Conservation (phyloP, 2,797 vertebrate genomes). For the Gouania willdenowi region DNA sequence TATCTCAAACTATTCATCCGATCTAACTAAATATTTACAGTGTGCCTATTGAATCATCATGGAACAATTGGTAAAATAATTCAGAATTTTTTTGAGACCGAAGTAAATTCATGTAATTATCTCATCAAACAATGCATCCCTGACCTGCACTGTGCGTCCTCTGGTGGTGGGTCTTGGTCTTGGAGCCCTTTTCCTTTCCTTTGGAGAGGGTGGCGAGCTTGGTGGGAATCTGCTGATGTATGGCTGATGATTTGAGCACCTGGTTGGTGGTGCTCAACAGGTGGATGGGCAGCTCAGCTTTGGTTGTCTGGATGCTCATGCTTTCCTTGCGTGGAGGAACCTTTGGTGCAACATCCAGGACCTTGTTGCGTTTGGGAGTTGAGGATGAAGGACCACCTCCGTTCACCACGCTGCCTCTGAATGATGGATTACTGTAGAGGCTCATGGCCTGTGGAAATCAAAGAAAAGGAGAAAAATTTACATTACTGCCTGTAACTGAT, state of each 20-base stretch:
- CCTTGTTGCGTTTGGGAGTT: slow-evolving; percentile 27
- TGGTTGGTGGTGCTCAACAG: slow-evolving; percentile 89
- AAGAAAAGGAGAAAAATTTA: no score
- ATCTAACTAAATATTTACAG: no score
- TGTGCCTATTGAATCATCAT: no score
- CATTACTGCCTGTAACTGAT: no score
- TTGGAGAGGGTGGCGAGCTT: slow-evolving; percentile 77
- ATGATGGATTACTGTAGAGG: slow-evolving; percentile 60
- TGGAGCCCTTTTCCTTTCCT: slow-evolving; percentile 69
- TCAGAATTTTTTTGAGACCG: no score
- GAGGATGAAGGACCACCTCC: slow-evolving; percentile 19
- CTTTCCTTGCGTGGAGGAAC: slow-evolving; percentile 80
- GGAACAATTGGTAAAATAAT: no score
- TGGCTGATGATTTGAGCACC: slow-evolving; percentile 71
- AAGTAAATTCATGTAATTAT: no score
- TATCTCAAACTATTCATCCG: no score
- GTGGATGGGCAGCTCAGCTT: slow-evolving; percentile 83
- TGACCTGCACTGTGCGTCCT: slow-evolving; percentile 85
- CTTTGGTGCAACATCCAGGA: slow-evolving; percentile 73
- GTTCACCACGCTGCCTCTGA: slow-evolving; percentile 69
- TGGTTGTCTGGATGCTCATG: slow-evolving; percentile 49
- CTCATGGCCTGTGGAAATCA: slow-evolving; percentile 17
- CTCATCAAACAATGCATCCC: no score
- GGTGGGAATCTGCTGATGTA: slow-evolving; percentile 93
- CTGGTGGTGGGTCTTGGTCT: slow-evolving; percentile 68